Conservation (phyloP, 2,888 invertebrate species). For the Rhamnusium bicolor region DNA sequence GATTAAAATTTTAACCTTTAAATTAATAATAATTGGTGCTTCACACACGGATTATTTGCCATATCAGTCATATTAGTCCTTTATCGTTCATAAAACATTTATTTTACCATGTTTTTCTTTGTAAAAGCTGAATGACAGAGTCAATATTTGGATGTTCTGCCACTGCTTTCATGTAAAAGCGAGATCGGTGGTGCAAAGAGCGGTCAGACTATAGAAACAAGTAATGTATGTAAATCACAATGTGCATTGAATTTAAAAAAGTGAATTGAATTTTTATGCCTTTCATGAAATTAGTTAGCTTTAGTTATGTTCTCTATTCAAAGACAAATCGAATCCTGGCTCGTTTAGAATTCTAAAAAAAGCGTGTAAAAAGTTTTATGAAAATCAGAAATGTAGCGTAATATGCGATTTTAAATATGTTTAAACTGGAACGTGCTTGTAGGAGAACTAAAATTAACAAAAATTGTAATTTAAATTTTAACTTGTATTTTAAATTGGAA, state of each 20-base stretch:
- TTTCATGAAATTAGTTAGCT: constrained; percentile 59
- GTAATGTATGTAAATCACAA: constrained; percentile 59
- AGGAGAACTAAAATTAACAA: too few species aligned
- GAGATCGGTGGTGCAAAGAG: constrained; percentile 15
- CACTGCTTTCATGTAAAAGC: constrained; percentile 8
- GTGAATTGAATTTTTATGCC: constrained; percentile 61
- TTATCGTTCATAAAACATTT: background rate
- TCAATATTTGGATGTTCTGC: background rate
- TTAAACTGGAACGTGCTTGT: too few species aligned
- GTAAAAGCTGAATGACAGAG: background rate
- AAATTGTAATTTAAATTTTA: too few species aligned
- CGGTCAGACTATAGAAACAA: constrained; percentile 24
- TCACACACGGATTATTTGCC: too few species aligned
- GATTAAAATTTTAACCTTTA: too few species aligned
- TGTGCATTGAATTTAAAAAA: constrained; percentile 62
- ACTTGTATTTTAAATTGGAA: too few species aligned
- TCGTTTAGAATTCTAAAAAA: constrained; percentile 38
- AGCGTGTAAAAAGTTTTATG: background rate
- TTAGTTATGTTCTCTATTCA: constrained; percentile 54
- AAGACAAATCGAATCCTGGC: constrained; percentile 58
- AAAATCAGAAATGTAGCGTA: background rate
- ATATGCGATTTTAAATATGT: too few species aligned
- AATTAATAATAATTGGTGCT: too few species aligned
- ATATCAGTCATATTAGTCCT: background rate
- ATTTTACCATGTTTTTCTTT: background rate